phyloP scores from a whole-genome alignment of 2,888 invertebrate species.

The Ceraclea dissimilis region DNA sequence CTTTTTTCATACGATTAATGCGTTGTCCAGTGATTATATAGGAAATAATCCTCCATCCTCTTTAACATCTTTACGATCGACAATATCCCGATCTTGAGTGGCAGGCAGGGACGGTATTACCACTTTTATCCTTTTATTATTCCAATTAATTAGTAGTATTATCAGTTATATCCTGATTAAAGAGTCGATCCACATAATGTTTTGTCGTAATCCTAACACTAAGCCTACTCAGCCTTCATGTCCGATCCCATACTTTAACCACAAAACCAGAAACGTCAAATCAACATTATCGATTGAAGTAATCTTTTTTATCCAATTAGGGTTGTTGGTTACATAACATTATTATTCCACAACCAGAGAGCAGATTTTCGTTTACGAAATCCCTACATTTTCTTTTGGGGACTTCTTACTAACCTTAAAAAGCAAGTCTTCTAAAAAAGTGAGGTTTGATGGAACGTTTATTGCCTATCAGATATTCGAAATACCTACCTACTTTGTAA shows the following conservation, averaged over 20 bases:
- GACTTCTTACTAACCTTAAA: no score
- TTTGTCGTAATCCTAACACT: neutral
- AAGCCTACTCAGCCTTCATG: neutral
- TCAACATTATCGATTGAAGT: neutral
- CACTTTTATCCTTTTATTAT: neutral
- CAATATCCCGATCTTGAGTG: neutral
- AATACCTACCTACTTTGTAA: no score
- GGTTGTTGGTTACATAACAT: neutral
- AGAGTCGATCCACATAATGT: neutral
- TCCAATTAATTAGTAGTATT: neutral
- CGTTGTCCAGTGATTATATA: neutral
- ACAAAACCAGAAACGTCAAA: neutral
- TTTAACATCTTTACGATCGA: no score
- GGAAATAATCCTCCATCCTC: neutral
- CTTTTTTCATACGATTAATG: neutral
- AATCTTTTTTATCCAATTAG: neutral
- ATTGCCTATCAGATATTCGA: no score
- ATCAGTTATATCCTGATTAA: neutral
- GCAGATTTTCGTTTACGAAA: no score
- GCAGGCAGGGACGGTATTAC: neutral
- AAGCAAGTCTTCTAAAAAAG: no score
- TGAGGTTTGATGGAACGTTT: no score
- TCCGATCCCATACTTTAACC: neutral
- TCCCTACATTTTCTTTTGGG: no score
- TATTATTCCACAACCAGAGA: no score